phyloP scores from a whole-genome alignment of 2,888 invertebrate species.

The Drosophila buzzatii region DNA sequence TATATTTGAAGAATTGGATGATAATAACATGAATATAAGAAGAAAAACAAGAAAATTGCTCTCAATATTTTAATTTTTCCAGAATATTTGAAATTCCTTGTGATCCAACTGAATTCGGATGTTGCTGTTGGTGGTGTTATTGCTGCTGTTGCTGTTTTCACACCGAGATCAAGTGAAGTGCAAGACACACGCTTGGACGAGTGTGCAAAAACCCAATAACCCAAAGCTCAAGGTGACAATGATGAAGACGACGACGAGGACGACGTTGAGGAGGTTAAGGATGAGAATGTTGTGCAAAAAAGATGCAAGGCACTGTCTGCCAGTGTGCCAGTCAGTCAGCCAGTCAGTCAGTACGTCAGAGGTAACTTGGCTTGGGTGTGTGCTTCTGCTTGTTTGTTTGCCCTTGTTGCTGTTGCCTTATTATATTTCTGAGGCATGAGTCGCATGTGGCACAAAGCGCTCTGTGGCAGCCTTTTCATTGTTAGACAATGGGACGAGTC shows the following conservation, averaged over 20 bases:
- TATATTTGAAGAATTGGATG: too few species aligned
- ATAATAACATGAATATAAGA: too few species aligned
- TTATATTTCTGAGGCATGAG: slow-evolving; percentile 66
- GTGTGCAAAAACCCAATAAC: slow-evolving; percentile 76
- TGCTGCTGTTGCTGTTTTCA: slow-evolving; percentile 32
- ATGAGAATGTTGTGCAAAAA: slow-evolving; percentile 35
- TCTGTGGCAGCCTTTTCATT: slow-evolving; percentile 65
- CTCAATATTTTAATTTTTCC: background rate
- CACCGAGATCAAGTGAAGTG: slow-evolving; percentile 57
- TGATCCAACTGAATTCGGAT: slow-evolving; percentile 16
- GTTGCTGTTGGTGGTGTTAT: slow-evolving; percentile 18
- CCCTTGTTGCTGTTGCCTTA: slow-evolving; percentile 67
- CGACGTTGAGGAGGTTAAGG: slow-evolving; percentile 43
- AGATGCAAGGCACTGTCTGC: slow-evolving; percentile 36
- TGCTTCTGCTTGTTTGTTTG: slow-evolving; percentile 61
- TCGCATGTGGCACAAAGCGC: slow-evolving; percentile 56
- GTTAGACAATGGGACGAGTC: slow-evolving; percentile 54
- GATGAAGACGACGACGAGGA: slow-evolving; percentile 60
- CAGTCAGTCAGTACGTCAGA: slow-evolving; percentile 18
- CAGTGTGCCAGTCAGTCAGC: slow-evolving; percentile 2
- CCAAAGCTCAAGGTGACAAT: slow-evolving; percentile 79
- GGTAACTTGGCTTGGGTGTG: slow-evolving; percentile 20
- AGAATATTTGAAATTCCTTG: slow-evolving; percentile 31
- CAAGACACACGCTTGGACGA: slow-evolving; percentile 63
- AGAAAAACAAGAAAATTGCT: too few species aligned